Evolutionary conservation across 92 coral and sea anemone genomes (phyloP).

Genomic region (Bergia puertoricense): DNA sequence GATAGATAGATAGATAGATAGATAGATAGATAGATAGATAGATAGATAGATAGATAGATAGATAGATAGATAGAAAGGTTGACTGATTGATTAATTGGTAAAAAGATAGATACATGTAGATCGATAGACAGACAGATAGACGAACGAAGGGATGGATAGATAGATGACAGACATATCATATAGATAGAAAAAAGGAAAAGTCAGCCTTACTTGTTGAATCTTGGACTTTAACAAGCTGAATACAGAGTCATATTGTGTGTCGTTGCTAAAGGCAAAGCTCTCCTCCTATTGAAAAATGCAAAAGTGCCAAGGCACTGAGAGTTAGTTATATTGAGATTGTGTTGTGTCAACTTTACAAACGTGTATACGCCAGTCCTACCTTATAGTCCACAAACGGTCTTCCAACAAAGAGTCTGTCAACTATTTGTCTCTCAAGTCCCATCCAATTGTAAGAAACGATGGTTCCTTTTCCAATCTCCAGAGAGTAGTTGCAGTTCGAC

Average conservation of each 20-base stretch:
- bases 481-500: constrained; percentile 84
- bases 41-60: too few species aligned
- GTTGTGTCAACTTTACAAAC: not conserved
- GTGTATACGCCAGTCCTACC: constrained; percentile 41
- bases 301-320: not conserved
- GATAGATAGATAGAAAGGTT: too few species aligned
- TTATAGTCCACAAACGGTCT: constrained; percentile 65
- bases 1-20: too few species aligned
- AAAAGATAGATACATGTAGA: not conserved
- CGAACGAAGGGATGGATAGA: not conserved
- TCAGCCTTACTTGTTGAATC: constrained; percentile 48
- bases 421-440: constrained; percentile 74
- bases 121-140: not conserved
- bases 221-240: constrained; percentile 45
- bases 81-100: not conserved
- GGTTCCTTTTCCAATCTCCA: constrained; percentile 78
- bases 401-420: constrained; percentile 82
- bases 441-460: constrained; percentile 83
- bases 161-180: not conserved
- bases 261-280: constrained; percentile 62
- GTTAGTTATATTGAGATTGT: not conserved
- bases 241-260: constrained; percentile 52
- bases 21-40: too few species aligned
- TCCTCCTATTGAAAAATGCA: constrained; percentile 45
- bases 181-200: not conserved